phyloP scores from a whole-genome alignment of 2,113 vertebrate species.

The Parus major region DNA sequence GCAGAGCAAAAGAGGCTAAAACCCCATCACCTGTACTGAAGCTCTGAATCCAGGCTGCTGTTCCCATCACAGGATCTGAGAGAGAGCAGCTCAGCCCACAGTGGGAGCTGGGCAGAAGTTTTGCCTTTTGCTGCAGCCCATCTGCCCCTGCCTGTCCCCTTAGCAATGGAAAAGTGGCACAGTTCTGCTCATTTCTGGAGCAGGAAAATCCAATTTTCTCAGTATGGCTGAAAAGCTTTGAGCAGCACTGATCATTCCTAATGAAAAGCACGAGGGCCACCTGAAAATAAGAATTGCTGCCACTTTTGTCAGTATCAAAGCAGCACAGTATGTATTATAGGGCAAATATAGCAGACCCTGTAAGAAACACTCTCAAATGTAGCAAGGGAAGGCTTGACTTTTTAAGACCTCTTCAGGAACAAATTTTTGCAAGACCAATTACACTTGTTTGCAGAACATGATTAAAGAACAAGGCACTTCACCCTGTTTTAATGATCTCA shows the following conservation, averaged over 20 bases:
- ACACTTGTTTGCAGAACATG: rapidly evolving
- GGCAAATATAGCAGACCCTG: not conserved
- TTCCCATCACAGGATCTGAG: not conserved
- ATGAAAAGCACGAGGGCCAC: not conserved
- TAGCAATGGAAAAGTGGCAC: not conserved
- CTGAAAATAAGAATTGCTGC: not conserved
- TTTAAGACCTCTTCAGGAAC: not conserved
- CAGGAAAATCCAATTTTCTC: not conserved
- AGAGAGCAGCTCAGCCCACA: not conserved
- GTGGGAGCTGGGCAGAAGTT: not conserved
- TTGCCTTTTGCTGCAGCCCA: not conserved
- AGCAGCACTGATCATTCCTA: not conserved
- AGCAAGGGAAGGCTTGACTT: not conserved
- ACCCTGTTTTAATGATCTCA: not conserved
- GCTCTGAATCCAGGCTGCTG: not conserved
- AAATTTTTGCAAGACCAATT: conserved; percentile 10
- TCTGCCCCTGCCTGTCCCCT: not conserved
- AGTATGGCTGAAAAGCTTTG: not conserved
- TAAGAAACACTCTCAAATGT: not conserved
- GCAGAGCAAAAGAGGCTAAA: not conserved
- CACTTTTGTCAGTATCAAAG: not conserved
- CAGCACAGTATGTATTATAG: not conserved
- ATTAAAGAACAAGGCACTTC: not conserved
- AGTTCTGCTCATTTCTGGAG: not conserved
- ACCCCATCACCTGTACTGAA: not conserved